Conservation (phyloP, 2,797 vertebrate species). For the Acipenser oxyrinchus region DNA sequence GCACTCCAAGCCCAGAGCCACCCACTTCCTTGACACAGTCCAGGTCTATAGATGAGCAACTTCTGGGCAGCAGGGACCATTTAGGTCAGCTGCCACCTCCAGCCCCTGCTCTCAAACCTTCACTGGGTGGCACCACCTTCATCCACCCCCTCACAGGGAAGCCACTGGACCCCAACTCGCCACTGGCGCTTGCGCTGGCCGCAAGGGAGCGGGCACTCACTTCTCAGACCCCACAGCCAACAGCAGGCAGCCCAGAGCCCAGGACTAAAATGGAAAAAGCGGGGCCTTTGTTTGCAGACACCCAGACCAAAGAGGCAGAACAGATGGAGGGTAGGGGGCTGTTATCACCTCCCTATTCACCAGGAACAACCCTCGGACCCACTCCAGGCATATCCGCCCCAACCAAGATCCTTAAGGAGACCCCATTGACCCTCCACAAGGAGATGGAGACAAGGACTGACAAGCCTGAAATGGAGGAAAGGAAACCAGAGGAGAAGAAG, state of each 20-base stretch:
- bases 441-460: constrained; percentile 62
- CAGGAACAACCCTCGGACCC: constrained; percentile 56
- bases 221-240: constrained; percentile 81
- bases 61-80: constrained; percentile 73
- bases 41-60: constrained; percentile 86
- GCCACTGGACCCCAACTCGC: constrained; percentile 92
- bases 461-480: constrained; percentile 70
- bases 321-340: constrained; percentile 53
- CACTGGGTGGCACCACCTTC: constrained; percentile 84
- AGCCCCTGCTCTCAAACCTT: constrained; percentile 78
- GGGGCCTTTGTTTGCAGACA: constrained; percentile 80
- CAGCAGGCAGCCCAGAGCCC: constrained; percentile 86
- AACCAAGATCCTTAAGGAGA: constrained; percentile 72
- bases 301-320: constrained; percentile 87
- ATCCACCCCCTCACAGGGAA: constrained; percentile 96
- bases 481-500: constrained; percentile 81
- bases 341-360: constrained; percentile 69
- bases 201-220: constrained; percentile 94
- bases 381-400: constrained; percentile 52
- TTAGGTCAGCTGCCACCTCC: constrained; percentile 85
- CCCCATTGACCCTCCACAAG: constrained; percentile 66
- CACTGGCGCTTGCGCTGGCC: constrained; percentile 96
- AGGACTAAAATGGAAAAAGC: constrained; percentile 70
- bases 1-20: constrained; percentile 61
- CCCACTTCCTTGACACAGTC: constrained; percentile 87